Evolutionary conservation across 2,797 vertebrate species (phyloP).

Genomic region (Pipistrellus nathusii): DNA sequence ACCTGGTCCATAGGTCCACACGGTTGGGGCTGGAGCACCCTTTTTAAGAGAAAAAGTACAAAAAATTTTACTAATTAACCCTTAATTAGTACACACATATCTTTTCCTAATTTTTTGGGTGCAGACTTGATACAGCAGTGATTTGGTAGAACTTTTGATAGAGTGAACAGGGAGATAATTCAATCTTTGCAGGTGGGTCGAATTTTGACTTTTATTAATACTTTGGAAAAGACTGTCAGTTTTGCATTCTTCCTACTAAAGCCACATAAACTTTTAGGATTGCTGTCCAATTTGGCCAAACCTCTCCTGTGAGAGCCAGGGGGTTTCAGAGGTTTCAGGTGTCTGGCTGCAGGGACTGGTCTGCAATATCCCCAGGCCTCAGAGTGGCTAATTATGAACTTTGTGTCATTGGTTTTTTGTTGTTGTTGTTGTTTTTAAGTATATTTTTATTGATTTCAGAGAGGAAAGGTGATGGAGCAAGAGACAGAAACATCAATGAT

Average conservation of each 20-base stretch:
- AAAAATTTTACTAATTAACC: neutral
- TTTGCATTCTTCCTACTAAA: neutral
- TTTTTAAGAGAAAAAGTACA: neutral
- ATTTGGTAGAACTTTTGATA: neutral
- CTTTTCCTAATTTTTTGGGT: neutral
- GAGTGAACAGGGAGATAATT: neutral
- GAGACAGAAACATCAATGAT: too few species aligned
- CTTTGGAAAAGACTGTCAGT: neutral
- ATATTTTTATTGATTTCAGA: too few species aligned
- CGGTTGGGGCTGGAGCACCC: neutral
- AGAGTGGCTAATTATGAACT: neutral
- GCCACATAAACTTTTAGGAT: too few species aligned
- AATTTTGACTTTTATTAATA: neutral
- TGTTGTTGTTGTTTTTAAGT: too few species aligned
- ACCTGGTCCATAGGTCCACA: too few species aligned
- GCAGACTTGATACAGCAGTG: neutral
- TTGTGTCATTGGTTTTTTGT: neutral
- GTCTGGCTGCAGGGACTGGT: too few species aligned
- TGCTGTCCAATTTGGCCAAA: neutral
- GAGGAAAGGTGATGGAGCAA: too few species aligned
- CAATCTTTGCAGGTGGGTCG: neutral
- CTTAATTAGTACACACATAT: too few species aligned
- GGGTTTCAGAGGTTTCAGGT: neutral
- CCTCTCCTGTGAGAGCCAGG: neutral
- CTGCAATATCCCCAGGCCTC: neutral